Conservation (phyloP, 2,797 vertebrate genomes). For the Dryobates pubescens region DNA sequence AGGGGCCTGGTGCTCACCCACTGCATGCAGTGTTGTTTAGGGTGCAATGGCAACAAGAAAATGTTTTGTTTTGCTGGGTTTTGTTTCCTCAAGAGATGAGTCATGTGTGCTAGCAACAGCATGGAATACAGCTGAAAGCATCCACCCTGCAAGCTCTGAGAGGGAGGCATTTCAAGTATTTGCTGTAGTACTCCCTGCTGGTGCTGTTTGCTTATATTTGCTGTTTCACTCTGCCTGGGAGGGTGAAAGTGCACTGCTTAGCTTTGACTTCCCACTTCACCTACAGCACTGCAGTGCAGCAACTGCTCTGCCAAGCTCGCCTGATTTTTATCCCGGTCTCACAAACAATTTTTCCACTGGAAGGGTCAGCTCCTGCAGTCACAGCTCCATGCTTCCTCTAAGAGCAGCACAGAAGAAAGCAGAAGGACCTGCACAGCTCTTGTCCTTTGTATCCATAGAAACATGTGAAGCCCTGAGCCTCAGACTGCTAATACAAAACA, state of each 20-base stretch:
- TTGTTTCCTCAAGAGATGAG: neutral
- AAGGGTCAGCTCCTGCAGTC: neutral
- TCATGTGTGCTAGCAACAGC: slow-evolving; percentile 15
- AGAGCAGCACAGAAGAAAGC: neutral
- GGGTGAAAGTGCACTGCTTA: neutral
- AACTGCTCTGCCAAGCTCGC: neutral
- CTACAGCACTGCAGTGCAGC: neutral
- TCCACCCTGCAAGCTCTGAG: neutral
- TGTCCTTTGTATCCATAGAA: neutral
- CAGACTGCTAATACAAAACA: neutral
- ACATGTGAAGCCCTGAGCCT: rapidly evolving
- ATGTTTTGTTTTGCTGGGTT: neutral
- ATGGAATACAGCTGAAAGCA: neutral
- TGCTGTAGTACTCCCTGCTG: slow-evolving; percentile 3
- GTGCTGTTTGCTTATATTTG: slow-evolving; percentile 30
- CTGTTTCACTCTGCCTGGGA: neutral
- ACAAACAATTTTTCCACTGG: neutral
- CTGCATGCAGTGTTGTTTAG: neutral
- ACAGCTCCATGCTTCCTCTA: neutral
- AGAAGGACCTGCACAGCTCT: neutral
- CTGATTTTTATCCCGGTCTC: slow-evolving; percentile 12
- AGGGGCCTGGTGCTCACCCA: neutral
- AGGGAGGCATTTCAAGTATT: slow-evolving; percentile 39
- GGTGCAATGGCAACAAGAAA: slow-evolving; percentile 8
- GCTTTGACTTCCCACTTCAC: slow-evolving; percentile 24